Base-by-base conservation (phyloP, 2,888 invertebrate genomes). In the Leptopilina syphax region DNA sequence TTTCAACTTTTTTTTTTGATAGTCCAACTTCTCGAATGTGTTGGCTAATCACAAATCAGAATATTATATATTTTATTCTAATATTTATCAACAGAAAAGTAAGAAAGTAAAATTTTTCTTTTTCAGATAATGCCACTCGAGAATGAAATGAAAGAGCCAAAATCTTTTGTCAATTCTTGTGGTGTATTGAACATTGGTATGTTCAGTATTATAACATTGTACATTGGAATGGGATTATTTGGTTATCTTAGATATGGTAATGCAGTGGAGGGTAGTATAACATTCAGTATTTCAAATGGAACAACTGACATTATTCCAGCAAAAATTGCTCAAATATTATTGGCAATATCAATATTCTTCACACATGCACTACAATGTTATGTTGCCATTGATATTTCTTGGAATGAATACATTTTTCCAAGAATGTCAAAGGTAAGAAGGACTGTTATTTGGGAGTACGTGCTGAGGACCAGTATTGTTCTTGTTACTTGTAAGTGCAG, bases 291-390 rank as follows among this genome's bases (percentile, higher is more conserved):
- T 81, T 96, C 96, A 0, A 91, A 93, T 0, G 63, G 18, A 24
- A 18, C 18, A 3, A 12, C 6, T 0, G 92, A 93, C 0, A 95
- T 96, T 87, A 88, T 93, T 9, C 92, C 95, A 77, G 96, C 96
- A 0, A 95, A 95, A 91, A 67, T 94, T 18, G 96, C 96, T 0
- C 95, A 96, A 89, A 93, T 95, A 18, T 94, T 96, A 87, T 91
- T 97, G 73, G 96, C 97, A 0, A 92, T 96, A 83, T 95, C 97
- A 0, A 98, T 99, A 85, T 98, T 96, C 92, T 95, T 98, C 78
- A 97, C 98, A 0, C 99, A 99, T 91, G 96, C 96, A 0, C 93
- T 99, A 57, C 98, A 98, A 88, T 97, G 98, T 92, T 99, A 98
- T 92, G 99, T 99, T 1, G 98, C 99, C 8, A 96, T 98, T 86